Conservation (phyloP, 1,140 invertebrate genomes). For the Delia radicum region DNA sequence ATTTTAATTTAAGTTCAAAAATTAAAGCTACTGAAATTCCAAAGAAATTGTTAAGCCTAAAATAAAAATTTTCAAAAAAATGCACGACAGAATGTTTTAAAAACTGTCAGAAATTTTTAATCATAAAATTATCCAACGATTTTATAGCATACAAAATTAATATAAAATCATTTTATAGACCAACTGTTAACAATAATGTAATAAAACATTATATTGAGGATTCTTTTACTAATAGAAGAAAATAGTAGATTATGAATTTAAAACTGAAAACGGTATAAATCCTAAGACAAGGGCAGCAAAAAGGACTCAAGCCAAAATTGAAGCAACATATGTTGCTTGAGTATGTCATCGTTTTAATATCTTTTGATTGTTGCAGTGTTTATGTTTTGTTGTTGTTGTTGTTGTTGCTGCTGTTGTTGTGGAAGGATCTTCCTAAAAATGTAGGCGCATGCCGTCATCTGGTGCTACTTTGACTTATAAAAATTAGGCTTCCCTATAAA, state of each 20-base stretch:
- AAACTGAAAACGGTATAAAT: background rate
- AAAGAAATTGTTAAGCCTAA: too few relatives aligned
- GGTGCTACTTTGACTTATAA: slow-evolving; percentile 49
- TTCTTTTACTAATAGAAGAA: background rate
- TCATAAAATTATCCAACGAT: too few relatives aligned
- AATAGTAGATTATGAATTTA: background rate
- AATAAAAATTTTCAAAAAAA: too few relatives aligned
- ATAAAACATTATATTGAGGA: background rate
- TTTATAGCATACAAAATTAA: too few relatives aligned
- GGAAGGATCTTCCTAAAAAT: slow-evolving; percentile 1
- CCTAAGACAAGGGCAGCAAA: background rate
- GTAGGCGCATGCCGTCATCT: slow-evolving; percentile 52
- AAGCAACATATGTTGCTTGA: slow-evolving; percentile 18
- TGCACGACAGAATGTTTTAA: too few relatives aligned
- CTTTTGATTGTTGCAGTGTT: background rate
- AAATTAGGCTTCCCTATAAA: slow-evolving; percentile 41
- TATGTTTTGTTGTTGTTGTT: background rate
- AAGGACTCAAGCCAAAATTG: slow-evolving; percentile 14
- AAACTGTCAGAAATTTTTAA: too few relatives aligned
- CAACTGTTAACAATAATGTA: background rate
- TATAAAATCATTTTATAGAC: too few relatives aligned
- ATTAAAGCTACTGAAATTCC: background rate
- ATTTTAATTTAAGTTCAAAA: background rate
- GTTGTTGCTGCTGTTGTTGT: background rate
- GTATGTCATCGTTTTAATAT: background rate